Conservation (phyloP, 2,797 vertebrate species). For the Falco novaeseelandiae region DNA sequence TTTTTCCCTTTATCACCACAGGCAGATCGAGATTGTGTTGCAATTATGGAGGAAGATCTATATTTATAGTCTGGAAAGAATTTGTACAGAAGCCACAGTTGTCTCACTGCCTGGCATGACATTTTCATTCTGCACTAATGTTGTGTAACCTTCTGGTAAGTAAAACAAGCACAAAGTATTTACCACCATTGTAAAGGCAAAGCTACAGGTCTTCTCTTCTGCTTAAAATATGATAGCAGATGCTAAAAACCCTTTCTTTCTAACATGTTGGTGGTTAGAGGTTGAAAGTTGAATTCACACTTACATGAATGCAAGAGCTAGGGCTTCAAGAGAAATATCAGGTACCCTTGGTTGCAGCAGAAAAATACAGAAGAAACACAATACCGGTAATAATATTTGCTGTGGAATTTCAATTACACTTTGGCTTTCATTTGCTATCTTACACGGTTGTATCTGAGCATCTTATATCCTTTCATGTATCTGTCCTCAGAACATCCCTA, state of each 20-base stretch:
- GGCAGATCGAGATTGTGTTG: constrained; percentile 55
- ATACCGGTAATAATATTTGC: not conserved
- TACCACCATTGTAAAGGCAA: not conserved
- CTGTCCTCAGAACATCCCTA: not conserved
- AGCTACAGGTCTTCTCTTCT: not conserved
- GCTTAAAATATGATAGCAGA: not conserved
- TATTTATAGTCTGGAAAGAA: constrained; percentile 50
- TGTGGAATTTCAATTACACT: not conserved
- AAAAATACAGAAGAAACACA: not conserved
- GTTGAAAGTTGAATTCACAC: not conserved
- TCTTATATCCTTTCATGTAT: not conserved
- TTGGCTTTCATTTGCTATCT: not conserved
- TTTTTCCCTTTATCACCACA: constrained; percentile 25
- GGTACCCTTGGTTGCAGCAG: not conserved
- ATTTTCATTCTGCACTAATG: not conserved
- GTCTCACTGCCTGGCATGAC: constrained; percentile 8
- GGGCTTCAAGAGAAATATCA: not conserved
- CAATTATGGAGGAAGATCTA: constrained; percentile 58
- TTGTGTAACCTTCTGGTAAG: not conserved
- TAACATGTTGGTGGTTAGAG: not conserved
- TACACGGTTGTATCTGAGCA: not conserved
- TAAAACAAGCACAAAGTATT: not conserved
- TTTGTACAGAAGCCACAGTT: constrained; percentile 3
- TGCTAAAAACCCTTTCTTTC: not conserved
- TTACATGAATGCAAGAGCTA: not conserved